Evolutionary conservation across 2,888 invertebrate species (phyloP).

Genomic region (Neoitamus cyanurus): DNA sequence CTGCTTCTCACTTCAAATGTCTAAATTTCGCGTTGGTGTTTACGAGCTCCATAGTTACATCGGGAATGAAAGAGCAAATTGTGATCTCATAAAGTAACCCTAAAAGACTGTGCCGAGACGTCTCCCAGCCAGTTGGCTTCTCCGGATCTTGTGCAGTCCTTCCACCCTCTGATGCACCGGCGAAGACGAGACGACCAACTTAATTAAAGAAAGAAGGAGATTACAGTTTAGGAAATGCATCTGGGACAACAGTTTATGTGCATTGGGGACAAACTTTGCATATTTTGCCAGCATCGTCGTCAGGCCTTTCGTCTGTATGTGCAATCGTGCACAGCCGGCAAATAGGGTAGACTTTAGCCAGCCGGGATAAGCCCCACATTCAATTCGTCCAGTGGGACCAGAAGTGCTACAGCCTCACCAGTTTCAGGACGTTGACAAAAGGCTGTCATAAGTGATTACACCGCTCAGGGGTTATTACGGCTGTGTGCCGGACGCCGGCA

Average conservation of each 20-base stretch:
- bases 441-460: constrained; percentile 29
- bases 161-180: not conserved
- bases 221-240: constrained; percentile 27
- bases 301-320: not conserved
- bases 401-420: not conserved
- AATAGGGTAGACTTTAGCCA: not conserved
- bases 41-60: not conserved
- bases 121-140: not conserved
- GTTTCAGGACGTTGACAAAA: constrained; percentile 28
- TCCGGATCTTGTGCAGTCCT: not conserved
- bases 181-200: not conserved
- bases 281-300: constrained; percentile 21
- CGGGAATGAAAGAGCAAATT: not conserved
- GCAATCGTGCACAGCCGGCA: not conserved
- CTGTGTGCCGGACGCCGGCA: not conserved
- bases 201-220: constrained; percentile 13
- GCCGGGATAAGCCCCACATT: not conserved
- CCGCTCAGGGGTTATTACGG: constrained; percentile 1
- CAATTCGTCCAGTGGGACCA: constrained; percentile 4
- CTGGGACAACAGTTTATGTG: constrained; percentile 37
- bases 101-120: not conserved
- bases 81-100: not conserved
- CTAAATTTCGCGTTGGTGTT: not conserved
- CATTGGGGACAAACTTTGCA: constrained; percentile 39
- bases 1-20: not conserved